Base-by-base conservation (phyloP, 1,140 invertebrate species). In the Diabrotica virgifera region DNA sequence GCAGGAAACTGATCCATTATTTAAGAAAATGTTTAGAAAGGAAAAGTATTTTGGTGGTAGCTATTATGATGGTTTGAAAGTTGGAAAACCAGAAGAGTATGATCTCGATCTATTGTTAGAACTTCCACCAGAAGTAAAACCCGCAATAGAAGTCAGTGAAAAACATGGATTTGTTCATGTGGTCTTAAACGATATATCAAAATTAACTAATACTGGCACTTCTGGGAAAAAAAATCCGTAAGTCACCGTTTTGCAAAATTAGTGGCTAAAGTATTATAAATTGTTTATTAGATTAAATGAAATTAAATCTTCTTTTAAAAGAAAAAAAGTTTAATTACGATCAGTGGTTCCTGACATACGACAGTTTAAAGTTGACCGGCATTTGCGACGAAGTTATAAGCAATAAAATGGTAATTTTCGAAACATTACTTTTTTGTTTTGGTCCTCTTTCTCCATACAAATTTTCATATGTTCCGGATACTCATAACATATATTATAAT, bases 11-110 rank as follows among this genome's bases (percentile, higher is more conserved):
- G 61, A 69, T 51, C 9, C 40, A 5, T 14, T 72, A 5, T 76
- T 76, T 55, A 38, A 50, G 6, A 55, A 55, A 46, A n/a, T 72
- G 6, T 80, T 66, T 58, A 71, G 77, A 46, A 67, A 76, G 70
- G n/a, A 10, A 8, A 75, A 78, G 5, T 78, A 80, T 65, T 83
- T 78, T 52, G 81, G 79, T 5, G 85, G 85, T 0, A 85, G 84
- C 67, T 84, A 79, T 12, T 84, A 81, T 61, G 84, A 86, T 66
- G 75, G 76, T 7, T 78, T 84, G 9, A 84, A 82, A 73, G 78
- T 84, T 8, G 78, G 78, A 0, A 77, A 76, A 55, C 78, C 84
- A 5, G 79, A 83, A 63, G 85, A 86, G 68, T 85, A 80, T 66
- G 84, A 85, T 72, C 74, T 86, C 67, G 80, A 76, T 58, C 65